These are phyloP conservation scores for Siniperca knerii DNA, from an alignment of 2,113 vertebrate genomes.

Conservation along the genomic window DNA sequence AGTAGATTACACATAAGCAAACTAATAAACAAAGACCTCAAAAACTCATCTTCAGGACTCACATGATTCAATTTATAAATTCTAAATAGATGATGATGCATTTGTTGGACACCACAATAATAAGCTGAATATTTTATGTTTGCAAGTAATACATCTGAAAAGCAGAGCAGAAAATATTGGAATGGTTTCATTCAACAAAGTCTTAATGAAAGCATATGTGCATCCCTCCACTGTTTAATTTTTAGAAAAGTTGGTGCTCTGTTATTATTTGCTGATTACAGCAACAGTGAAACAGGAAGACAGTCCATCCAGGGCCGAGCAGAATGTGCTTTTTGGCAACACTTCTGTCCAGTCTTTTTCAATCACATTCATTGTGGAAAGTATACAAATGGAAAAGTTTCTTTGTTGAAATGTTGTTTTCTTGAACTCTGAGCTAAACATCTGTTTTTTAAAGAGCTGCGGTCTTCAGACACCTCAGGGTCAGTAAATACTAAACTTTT, in stretches of 20 bases:
- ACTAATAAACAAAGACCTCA: constrained; percentile 2
- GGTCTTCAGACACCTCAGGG: constrained; percentile 3
- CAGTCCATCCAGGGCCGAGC: not conserved
- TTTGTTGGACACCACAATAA: constrained; percentile 10
- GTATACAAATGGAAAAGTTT: constrained; percentile 13
- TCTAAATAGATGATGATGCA: not conserved
- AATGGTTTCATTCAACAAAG: constrained; percentile 19
- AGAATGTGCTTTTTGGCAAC: constrained; percentile 37
- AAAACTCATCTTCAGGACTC: constrained; percentile 17
- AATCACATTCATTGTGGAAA: constrained; percentile 5
- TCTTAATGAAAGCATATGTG: constrained; percentile 11
- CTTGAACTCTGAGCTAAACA: constrained; percentile 17
- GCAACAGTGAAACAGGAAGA: constrained; percentile 16
- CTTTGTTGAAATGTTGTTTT: constrained; percentile 22
- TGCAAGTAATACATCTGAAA: constrained; percentile 20
- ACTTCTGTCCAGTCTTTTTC: constrained; percentile 28
- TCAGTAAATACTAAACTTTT: not conserved
- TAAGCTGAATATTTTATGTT: constrained; percentile 31
- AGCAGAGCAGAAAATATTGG: constrained; percentile 4
- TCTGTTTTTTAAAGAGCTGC: constrained; percentile 44
- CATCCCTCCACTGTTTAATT: not conserved
- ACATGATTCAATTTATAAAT: constrained; percentile 8
- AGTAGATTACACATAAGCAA: not conserved
- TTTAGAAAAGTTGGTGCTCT: not conserved
- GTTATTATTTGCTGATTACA: constrained; percentile 19